These are phyloP conservation scores for Marronus borbonicus DNA, from an alignment of 2,888 invertebrate genomes.

Conservation along the genomic window DNA sequence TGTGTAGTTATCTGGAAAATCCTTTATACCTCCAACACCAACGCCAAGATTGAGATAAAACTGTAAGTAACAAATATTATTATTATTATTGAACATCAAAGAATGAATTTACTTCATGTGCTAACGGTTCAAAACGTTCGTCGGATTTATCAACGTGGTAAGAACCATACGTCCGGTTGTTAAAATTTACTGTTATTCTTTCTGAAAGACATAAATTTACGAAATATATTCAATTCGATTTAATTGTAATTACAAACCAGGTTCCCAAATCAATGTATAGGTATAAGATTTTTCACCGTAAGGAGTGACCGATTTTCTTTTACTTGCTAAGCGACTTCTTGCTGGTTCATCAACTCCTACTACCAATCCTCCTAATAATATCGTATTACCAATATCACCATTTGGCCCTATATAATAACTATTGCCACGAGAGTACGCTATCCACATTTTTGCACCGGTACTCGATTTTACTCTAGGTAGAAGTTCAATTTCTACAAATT, in stretches of 20 bases:
- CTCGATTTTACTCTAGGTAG: conserved; percentile 36
- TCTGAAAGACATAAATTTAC: conserved; percentile 59
- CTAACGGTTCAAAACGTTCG: conserved; percentile 69
- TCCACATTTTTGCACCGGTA: conserved; percentile 60
- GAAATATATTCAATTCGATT: conserved; percentile 1
- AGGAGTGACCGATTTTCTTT: conserved; percentile 43
- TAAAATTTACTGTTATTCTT: conserved; percentile 65
- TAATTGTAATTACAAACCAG: conserved; percentile 68
- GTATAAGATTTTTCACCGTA: conserved; percentile 74
- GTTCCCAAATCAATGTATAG: conserved; percentile 79
- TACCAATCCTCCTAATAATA: conserved; percentile 73
- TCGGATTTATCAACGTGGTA: conserved; percentile 57
- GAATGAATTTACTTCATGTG: conserved; percentile 66
- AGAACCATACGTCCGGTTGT: conserved; percentile 66
- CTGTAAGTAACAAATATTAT: conserved; percentile 66
- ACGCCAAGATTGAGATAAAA: conserved; percentile 80
- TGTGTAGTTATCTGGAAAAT: conserved; percentile 75
- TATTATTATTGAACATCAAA: neutral
- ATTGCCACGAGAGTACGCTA: conserved; percentile 68
- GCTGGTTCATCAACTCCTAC: conserved; percentile 67
- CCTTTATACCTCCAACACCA: conserved; percentile 79
- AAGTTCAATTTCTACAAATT: conserved; percentile 66
- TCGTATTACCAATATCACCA: conserved; percentile 68
- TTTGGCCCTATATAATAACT: conserved; percentile 63
- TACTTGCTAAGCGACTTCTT: conserved; percentile 65